These are phyloP conservation scores for Operophtera brumata DNA, from an alignment of 2,888 invertebrate genomes.

Conservation along the genomic window DNA sequence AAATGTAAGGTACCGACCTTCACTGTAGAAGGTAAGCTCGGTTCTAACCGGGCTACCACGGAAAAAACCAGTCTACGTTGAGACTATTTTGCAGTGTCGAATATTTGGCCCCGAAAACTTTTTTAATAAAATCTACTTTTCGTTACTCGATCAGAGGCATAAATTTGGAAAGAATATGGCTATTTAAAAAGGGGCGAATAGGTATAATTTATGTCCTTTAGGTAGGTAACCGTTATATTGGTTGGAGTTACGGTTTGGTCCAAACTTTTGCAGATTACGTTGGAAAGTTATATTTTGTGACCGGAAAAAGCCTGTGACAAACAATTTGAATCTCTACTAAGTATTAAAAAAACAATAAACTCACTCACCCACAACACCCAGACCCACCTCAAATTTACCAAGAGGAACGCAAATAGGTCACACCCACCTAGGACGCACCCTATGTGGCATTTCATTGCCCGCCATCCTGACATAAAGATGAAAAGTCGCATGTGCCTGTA, in stretches of 20 bases:
- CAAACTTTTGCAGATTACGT: conserved; percentile 20
- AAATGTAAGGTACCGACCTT: too few relatives aligned
- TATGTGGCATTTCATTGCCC: too few relatives aligned
- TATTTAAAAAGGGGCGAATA: conserved; percentile 58
- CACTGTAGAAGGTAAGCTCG: too few relatives aligned
- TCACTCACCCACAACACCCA: too few relatives aligned
- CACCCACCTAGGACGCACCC: too few relatives aligned
- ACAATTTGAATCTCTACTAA: neutral
- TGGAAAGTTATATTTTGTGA: conserved; percentile 12
- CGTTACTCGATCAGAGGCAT: conserved; percentile 47
- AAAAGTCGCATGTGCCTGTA: too few relatives aligned
- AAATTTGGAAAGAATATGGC: conserved; percentile 61
- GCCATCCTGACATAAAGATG: too few relatives aligned
- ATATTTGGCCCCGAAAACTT: conserved; percentile 51
- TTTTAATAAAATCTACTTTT: conserved; percentile 71
- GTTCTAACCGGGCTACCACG: too few relatives aligned
- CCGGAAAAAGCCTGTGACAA: neutral
- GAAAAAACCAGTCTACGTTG: too few relatives aligned
- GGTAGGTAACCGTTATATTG: conserved; percentile 22
- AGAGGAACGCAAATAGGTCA: too few relatives aligned
- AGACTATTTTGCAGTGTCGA: conserved; percentile 11
- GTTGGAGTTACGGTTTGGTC: conserved; percentile 13
- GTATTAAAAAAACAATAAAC: too few relatives aligned
- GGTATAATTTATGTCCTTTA: conserved; percentile 48
- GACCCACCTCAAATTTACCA: too few relatives aligned